Percentiles rank a stretch among this genome's conserved stretches.
These are phyloP conservation scores for Hipparchia sbordonii DNA, from an alignment of 2,888 invertebrate genomes.

Conservation along the genomic window DNA sequence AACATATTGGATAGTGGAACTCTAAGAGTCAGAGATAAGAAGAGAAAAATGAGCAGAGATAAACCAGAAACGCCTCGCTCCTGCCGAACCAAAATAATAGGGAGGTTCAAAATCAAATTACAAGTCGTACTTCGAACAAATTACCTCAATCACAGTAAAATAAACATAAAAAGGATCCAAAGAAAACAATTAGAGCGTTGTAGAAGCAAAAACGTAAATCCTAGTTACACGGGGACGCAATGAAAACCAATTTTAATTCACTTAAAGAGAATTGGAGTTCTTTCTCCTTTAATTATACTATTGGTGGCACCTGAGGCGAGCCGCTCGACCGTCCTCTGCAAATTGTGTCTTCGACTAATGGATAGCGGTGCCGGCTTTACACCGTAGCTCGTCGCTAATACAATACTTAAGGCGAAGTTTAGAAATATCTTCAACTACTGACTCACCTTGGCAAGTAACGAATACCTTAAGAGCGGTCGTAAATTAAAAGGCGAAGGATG, in stretches of 20 bases:
- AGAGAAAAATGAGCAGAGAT: not conserved
- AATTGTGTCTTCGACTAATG: conserved; percentile 63
- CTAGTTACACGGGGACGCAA: conserved; percentile 44
- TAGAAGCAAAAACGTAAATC: conserved; percentile 46
- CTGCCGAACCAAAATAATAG: conserved; percentile 16
- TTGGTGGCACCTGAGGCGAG: conserved; percentile 69
- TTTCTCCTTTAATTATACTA: conserved; percentile 72
- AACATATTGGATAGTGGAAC: too few relatives aligned
- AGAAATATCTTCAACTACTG: too few relatives aligned
- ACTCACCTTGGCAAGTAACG: too few relatives aligned
- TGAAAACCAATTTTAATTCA: conserved; percentile 58
- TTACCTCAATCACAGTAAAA: conserved; percentile 37
- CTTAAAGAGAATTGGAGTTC: conserved; percentile 60
- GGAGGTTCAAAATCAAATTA: conserved; percentile 33
- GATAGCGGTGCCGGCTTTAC: conserved; percentile 42
- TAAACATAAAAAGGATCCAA: conserved; percentile 39
- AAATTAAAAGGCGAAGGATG: too few relatives aligned
- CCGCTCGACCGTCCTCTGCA: conserved; percentile 50
- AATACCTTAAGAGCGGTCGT: too few relatives aligned
- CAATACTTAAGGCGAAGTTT: not conserved
- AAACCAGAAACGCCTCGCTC: not conserved
- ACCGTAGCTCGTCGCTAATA: conserved; percentile 37
- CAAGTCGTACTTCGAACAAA: conserved; percentile 30
- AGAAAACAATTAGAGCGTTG: conserved; percentile 41
- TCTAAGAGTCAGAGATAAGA: too few relatives aligned